Evolutionary conservation across 2,888 invertebrate species (phyloP).

Genomic region (Drosophila aldrichi): DNA sequence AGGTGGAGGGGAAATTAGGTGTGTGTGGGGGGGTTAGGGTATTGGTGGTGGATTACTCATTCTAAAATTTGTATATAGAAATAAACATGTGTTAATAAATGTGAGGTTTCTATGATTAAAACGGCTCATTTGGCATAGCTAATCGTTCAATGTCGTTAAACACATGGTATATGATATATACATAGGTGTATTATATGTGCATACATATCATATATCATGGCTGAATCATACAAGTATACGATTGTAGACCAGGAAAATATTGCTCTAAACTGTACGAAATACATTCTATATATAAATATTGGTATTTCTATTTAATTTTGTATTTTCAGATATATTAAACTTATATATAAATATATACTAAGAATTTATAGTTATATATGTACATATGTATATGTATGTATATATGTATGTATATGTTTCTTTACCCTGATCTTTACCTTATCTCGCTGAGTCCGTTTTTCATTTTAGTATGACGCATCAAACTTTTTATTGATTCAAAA

Average conservation of each 20-base stretch:
- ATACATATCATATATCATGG: neutral
- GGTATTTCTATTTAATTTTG: neutral
- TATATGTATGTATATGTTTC: neutral
- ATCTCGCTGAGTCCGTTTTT: neutral
- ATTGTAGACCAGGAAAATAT: neutral
- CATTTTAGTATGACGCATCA: conserved; percentile 9
- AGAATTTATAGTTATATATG: neutral
- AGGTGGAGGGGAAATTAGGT: too few species aligned
- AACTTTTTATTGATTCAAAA: neutral
- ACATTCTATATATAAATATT: conserved; percentile 1
- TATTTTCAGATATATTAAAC: neutral
- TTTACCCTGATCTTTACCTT: neutral
- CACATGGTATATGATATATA: neutral
- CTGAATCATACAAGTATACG: neutral
- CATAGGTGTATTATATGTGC: neutral
- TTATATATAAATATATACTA: neutral
- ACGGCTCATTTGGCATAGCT: neutral
- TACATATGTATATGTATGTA: neutral
- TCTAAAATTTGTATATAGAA: neutral
- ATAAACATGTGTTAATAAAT: neutral
- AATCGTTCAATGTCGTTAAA: neutral
- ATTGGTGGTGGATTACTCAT: neutral
- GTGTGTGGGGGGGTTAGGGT: too few species aligned
- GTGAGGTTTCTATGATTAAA: neutral
- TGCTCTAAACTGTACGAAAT: neutral